These are phyloP conservation scores for Acomys russatus DNA, from an alignment of 2,797 vertebrate genomes.

Conservation along the genomic window DNA sequence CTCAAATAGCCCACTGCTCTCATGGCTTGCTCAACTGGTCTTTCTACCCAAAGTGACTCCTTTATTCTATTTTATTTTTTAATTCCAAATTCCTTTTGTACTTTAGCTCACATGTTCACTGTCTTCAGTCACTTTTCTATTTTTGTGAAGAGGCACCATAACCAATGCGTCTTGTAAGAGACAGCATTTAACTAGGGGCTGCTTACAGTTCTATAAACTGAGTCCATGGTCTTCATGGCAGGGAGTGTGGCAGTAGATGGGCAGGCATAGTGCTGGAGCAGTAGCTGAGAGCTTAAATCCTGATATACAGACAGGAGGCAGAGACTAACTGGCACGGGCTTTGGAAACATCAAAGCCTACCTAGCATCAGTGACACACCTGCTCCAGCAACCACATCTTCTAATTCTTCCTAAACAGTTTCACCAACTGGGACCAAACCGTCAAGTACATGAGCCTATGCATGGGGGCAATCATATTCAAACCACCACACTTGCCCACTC, in stretches of 20 bases:
- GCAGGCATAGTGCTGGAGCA: no score
- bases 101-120: background rate
- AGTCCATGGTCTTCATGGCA: background rate
- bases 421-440: no score
- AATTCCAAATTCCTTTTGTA: background rate
- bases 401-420: no score
- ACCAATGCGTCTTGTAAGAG: background rate
- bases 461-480: no score
- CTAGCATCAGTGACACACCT: no score
- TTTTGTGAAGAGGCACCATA: background rate
- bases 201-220: background rate
- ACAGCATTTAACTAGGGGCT: background rate
- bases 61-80: background rate
- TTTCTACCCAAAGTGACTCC: background rate
- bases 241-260: background rate
- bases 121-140: background rate
- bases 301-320: no score
- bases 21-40: background rate
- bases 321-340: no score
- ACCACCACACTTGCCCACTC: background rate
- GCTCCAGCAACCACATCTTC: no score
- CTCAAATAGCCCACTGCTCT: no score
- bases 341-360: no score
- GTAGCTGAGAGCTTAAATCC: no score
- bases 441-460: no score